A percentile compares a stretch with the other conserved stretches of the same genome.
phyloP scores from a whole-genome alignment of 92 coral and sea anemone genomes.

The Ricordea florida region DNA sequence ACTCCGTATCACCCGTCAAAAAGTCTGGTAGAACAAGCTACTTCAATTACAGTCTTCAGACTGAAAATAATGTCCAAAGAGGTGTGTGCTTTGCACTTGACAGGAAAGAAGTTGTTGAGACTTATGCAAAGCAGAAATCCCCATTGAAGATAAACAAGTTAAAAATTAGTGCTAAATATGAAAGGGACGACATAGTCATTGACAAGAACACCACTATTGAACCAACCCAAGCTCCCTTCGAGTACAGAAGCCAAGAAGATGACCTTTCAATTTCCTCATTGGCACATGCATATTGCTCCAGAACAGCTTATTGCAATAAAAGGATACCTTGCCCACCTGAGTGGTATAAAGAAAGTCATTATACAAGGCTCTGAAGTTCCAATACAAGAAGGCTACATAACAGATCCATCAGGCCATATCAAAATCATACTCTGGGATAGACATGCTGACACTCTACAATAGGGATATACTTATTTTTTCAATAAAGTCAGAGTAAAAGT shows the following conservation, averaged over 20 bases:
- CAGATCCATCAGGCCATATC: slow-evolving; percentile 54
- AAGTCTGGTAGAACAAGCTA: slow-evolving; percentile 41
- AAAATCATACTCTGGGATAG: slow-evolving; percentile 70
- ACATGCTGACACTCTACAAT: slow-evolving; percentile 43
- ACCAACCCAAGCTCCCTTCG: slow-evolving; percentile 45
- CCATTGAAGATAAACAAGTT: slow-evolving; percentile 56
- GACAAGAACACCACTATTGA: slow-evolving; percentile 42
- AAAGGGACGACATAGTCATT: slow-evolving; percentile 56
- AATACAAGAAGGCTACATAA: slow-evolving; percentile 63
- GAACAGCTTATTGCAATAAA: slow-evolving; percentile 62
- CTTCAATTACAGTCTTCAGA: slow-evolving; percentile 61
- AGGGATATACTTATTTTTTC: slow-evolving; percentile 57
- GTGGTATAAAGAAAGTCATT: slow-evolving; percentile 56
- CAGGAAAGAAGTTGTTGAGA: slow-evolving; percentile 34
- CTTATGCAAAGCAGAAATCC: slow-evolving; percentile 54
- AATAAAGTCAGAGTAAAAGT: slow-evolving; percentile 52
- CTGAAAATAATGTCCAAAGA: slow-evolving; percentile 19
- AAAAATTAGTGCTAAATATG: slow-evolving; percentile 64
- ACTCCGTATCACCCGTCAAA: slow-evolving; percentile 45
- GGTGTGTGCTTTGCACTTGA: slow-evolving; percentile 65
- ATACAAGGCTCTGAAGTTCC: slow-evolving; percentile 55
- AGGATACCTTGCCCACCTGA: slow-evolving; percentile 40
- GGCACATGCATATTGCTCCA: slow-evolving; percentile 34
- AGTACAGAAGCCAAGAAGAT: slow-evolving; percentile 51
- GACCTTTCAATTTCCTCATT: slow-evolving; percentile 43